Evolutionary conservation across 2,797 vertebrate genomes (phyloP), one percentile per base, ranked within the genome.

Genomic region (Gobio occitaniae): DNA sequence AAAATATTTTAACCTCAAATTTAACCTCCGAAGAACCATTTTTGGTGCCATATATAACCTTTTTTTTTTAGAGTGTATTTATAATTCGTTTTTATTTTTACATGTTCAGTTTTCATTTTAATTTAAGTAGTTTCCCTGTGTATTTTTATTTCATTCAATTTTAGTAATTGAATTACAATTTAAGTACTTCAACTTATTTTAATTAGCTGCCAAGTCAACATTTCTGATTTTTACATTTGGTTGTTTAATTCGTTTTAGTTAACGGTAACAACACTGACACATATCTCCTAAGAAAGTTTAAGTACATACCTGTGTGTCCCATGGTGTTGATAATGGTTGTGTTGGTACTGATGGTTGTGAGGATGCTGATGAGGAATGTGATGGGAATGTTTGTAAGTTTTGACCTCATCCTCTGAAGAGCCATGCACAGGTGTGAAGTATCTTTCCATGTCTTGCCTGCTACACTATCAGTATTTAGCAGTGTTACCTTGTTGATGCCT

Each of bases 401-500:
- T 94, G 25, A 86, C 86, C 75, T 94, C 91, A 4, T 94, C 92
- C 16, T 82, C 77, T 63, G 91, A 90, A 44, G 92, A 89, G 47
- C 87, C 88, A 56, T 90, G 92, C 84, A 95, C 91, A 3, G 95
- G 95, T 32, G 91, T 95, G 77, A 96, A 96, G 87, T 93, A 95
- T 80, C 94, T 96, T 83, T 96, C 95, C 93, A 96, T 95, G 48
- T 92, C 52, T 74, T 54, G 6, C 8, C 50, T 16, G 13, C 54
- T 75, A 47, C 17, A 71, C 25, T 63, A 4, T 59, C 25, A 61
- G n/a, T 61, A 36, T 44, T 56, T 44, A 68, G 21, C 25, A n/a
- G 4, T 65, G 19, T 10, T 48, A n/a, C 47, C 52, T n/a, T 83
- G 5, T 15, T 61, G 44, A 66, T 17, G 44, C 6, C 48, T 69